Base-by-base conservation (phyloP, 2,113 vertebrate species). In the Spheniscus mendiculus region DNA sequence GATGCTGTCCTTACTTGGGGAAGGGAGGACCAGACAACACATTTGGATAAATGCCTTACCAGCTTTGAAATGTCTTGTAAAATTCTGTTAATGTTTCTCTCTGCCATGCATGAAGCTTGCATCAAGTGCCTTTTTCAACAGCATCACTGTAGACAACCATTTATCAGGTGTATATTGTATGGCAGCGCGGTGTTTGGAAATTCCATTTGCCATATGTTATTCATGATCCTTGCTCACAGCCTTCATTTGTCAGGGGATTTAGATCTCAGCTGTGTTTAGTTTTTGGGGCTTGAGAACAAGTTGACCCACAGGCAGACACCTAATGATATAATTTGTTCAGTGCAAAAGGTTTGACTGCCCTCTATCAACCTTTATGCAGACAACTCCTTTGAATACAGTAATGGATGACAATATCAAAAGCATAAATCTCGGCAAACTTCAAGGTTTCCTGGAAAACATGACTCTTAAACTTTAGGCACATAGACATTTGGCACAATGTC, bases 181-280 rank as follows among this genome's bases (percentile, higher is more conserved):
- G 96, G 97, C 93, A 93, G 91, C 58, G 62, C 67, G 76, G 94
- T 98, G 98, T 98, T 98, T 98, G 97, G 97, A 98, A 98, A 98
- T 98, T 99, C 98, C 98, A 98, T 98, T 98, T 98, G 93, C 98
- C 97, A 95, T 98, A 97, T 97, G 98, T 98, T 98, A 97, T 97
- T 97, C 97, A 95, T 98, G 98, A 98, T 98, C 98, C 98, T 98
- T 98, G 97, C 92, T 97, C 98, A 96, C 95, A 97, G 97, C 97
- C 97, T 98, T 98, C 97, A 98, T 99, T 98, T 98, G 98, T 99
- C 98, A 98, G 84, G 93, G 98, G 98, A 98, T 99, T 99, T 98
- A 98, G 97, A 98, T 98, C 97, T 98, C 98, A 97, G 97, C 98
- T 98, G 97, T 99, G 98, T 99, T 98, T 99, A 98, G 97, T 97